Evolutionary conservation across 2,113 vertebrate genomes (phyloP).

Genomic region (Oceanodroma tethys): DNA sequence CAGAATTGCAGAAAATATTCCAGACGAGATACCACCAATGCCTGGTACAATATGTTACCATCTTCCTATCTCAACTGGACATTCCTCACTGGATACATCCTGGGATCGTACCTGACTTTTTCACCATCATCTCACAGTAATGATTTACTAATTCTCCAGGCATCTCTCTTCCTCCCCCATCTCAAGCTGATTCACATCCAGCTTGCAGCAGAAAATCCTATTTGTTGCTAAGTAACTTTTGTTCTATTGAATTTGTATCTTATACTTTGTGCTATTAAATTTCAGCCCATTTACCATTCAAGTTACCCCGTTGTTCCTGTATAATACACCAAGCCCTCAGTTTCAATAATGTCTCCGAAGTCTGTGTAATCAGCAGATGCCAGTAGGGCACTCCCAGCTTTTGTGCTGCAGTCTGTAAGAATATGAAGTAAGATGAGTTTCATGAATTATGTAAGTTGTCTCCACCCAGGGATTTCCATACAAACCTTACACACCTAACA

Average conservation of each 20-base stretch:
- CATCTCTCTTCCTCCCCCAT: neutral
- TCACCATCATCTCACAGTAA: neutral
- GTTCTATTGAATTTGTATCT: constrained; percentile 1
- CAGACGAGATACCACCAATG: neutral
- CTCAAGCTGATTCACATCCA: neutral
- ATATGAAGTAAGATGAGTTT: neutral
- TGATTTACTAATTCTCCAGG: neutral
- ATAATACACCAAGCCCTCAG: neutral
- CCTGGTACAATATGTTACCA: neutral
- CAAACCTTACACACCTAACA: neutral
- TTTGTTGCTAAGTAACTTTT: constrained; percentile 52
- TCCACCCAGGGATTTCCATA: neutral
- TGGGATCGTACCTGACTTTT: neutral
- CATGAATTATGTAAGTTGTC: neutral
- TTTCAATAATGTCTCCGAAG: neutral
- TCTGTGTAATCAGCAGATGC: neutral
- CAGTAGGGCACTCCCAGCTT: neutral
- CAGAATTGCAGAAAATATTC: neutral
- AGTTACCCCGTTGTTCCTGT: neutral
- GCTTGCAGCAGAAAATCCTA: constrained; percentile 15
- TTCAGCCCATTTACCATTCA: neutral
- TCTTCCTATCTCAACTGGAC: neutral
- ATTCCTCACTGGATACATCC: neutral
- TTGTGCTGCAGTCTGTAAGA: neutral
- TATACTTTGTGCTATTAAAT: neutral